Base-by-base conservation (phyloP, 2,888 invertebrate species). In the Scaptomyza polygonia region DNA sequence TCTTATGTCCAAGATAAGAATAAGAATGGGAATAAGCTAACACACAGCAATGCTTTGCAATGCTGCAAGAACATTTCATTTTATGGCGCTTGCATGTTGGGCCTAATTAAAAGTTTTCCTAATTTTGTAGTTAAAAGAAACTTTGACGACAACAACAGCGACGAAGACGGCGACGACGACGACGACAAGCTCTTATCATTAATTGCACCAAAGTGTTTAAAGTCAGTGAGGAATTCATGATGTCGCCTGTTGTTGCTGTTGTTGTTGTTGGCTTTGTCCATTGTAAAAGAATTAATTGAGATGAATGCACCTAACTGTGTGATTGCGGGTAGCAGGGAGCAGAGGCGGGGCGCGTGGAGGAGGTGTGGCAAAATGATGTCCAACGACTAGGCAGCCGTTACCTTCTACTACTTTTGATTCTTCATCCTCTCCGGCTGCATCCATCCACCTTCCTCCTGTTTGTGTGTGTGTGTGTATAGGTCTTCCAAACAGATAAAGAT, bases 261-360 rank as follows among this genome's bases (percentile, higher is more conserved):
- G 53, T 40, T n/a, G 45, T 49, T 43, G 52, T 18, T 48, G 69
- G 44, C 66, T 57, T 34, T 69, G 49, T 25, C 65, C 51, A 67
- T 65, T 85, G 82, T 66, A 86, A 62, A 71, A 80, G 86, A 83
- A 86, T 88, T 84, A 83, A 83, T 83, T 88, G 85, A 84, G 87
- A 86, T 81, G 88, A 88, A 86, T 83, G 87, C 81, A 86, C 78
- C 84, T 88, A 77, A 66, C 87, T 71, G 71, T 72, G 62, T 59
- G 80, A 48, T 32, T 61, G 80, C 68, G 68, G 69, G 39, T 0
- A 70, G 67, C 61, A 40, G 62, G 62, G 59, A 54, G 45, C 57
- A 67, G 59, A 54, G 45, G 61, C 56, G 56, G 72, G 12, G 16
- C 3, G 5, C n/a, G 39, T 39, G 16, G 16, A 39, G 32, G 32